Percentiles rank a stretch among this genome's conserved stretches.
Conservation (phyloP, 2,888 invertebrate genomes). For the Dicyrtomina minuta region DNA sequence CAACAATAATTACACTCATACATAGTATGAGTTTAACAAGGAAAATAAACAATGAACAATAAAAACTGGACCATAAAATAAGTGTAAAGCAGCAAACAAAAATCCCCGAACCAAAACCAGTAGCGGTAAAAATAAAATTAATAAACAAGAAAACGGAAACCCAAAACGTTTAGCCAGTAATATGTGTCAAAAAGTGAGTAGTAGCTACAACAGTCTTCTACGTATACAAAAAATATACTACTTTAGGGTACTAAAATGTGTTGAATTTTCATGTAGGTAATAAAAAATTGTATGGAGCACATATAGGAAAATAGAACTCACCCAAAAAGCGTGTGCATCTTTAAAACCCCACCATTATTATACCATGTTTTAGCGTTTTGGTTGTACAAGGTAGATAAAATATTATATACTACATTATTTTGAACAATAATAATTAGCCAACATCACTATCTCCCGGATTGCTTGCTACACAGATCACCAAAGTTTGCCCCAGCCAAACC, state of each 20-base stretch:
- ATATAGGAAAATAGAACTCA: constrained; percentile 44
- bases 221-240: constrained; percentile 15
- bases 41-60: constrained; percentile 14
- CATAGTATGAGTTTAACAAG: not conserved
- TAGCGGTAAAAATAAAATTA: constrained; percentile 27
- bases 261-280: constrained; percentile 12
- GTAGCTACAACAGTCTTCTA: constrained; percentile 28
- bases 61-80: not conserved
- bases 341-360: constrained; percentile 46
- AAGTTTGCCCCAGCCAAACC: constrained; percentile 20
- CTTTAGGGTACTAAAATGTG: constrained; percentile 18
- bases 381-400: constrained; percentile 15
- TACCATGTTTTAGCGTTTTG: constrained; percentile 19
- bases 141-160: constrained; percentile 35
- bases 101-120: constrained; percentile 30
- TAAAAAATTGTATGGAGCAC: constrained; percentile 5
- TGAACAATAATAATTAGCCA: constrained; percentile 30
- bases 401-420: constrained; percentile 24
- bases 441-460: constrained; percentile 29
- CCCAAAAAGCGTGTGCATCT: constrained; percentile 46
- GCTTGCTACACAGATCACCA: constrained; percentile 25
- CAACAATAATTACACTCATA: not conserved
- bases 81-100: constrained; percentile 9
- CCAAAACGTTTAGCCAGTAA: constrained; percentile 47
- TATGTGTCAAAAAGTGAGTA: constrained; percentile 19